Percentiles rank a stretch among this genome's conserved stretches.
phyloP scores from a whole-genome alignment of 1,140 invertebrate species.

The Hyposmocoma kahamanoa region DNA sequence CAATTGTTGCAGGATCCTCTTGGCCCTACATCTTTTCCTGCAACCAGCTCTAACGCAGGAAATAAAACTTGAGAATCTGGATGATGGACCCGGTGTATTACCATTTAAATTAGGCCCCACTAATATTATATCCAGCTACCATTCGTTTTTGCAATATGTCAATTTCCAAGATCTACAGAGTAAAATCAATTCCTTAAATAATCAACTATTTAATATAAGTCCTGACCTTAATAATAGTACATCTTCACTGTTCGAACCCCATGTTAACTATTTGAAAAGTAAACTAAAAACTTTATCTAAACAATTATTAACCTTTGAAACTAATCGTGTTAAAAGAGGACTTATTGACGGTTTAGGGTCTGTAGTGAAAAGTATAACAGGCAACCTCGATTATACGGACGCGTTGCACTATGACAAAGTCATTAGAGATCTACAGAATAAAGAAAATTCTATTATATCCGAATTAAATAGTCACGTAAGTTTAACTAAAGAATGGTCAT shows the following conservation, averaged over 20 bases:
- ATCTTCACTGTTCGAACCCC: not conserved
- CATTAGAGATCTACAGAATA: not conserved
- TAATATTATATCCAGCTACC: too few relatives aligned
- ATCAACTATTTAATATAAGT: too few relatives aligned
- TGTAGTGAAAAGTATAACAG: constrained; percentile 2
- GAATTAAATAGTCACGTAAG: not conserved
- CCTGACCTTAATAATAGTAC: not conserved
- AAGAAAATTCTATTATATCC: not conserved
- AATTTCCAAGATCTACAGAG: too few relatives aligned
- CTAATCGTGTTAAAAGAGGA: not conserved
- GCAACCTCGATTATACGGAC: constrained; percentile 1
- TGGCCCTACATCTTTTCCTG: too few relatives aligned
- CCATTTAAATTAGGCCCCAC: too few relatives aligned
- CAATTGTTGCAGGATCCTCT: too few relatives aligned
- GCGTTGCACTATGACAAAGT: not conserved
- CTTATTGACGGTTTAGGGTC: constrained; percentile 1
- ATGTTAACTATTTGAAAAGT: not conserved
- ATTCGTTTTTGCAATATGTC: too few relatives aligned
- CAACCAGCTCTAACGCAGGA: too few relatives aligned
- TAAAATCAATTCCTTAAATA: too few relatives aligned
- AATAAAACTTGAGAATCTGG: too few relatives aligned
- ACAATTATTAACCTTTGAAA: not conserved
- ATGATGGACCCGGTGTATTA: too few relatives aligned
- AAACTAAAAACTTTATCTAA: not conserved
- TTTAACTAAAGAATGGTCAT: not conserved